These are phyloP conservation scores for Oriolus oriolus DNA, from an alignment of 2,113 vertebrate genomes.

Conservation along the genomic window DNA sequence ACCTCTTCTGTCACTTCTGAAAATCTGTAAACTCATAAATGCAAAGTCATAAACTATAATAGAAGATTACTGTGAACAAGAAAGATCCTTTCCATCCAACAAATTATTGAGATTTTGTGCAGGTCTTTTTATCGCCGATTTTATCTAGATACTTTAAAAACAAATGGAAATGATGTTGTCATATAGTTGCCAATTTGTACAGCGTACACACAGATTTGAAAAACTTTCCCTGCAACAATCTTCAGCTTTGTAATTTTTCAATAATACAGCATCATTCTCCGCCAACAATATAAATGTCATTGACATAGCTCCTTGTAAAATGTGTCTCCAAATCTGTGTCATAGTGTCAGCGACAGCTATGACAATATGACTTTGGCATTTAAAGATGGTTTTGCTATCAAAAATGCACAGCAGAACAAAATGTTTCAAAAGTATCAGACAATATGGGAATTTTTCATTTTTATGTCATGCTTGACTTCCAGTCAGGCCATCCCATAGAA, in stretches of 20 bases:
- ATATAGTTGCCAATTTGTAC: background rate
- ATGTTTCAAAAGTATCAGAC: background rate
- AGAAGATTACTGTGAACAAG: background rate
- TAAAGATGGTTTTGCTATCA: background rate
- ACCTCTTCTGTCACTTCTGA: constrained; percentile 18
- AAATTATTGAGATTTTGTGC: background rate
- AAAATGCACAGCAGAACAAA: background rate
- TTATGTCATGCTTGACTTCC: background rate
- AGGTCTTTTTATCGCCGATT: background rate
- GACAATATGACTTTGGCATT: background rate
- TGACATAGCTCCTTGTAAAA: background rate
- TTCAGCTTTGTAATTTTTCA: background rate
- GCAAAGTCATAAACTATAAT: background rate
- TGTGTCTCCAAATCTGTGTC: background rate
- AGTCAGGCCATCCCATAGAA: background rate
- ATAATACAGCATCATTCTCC: background rate
- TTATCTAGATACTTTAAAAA: background rate
- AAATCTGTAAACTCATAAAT: background rate
- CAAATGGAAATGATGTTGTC: background rate
- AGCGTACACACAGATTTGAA: background rate
- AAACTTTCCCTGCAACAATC: background rate
- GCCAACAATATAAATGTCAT: background rate
- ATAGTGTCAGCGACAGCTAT: background rate
- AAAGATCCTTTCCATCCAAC: background rate
- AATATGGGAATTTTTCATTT: background rate